phyloP scores from a whole-genome alignment of 1,140 invertebrate species.

The Papilio polyxenes region DNA sequence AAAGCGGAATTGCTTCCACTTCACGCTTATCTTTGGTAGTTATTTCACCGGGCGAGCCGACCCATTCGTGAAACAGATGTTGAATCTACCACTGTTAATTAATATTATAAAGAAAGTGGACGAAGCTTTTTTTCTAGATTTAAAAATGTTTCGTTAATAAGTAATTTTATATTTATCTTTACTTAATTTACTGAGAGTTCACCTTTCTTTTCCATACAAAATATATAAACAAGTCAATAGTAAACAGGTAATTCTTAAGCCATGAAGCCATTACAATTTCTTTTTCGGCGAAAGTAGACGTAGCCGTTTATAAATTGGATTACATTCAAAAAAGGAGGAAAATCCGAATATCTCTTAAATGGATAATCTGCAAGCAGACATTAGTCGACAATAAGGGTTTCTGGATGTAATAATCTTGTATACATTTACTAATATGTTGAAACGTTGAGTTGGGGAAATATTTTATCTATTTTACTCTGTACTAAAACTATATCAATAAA shows the following conservation, averaged over 20 bases:
- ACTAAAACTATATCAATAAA: not conserved
- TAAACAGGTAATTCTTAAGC: constrained; percentile 20
- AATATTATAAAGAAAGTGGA: too few species aligned
- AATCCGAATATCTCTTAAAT: constrained; percentile 30
- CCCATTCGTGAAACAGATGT: not conserved
- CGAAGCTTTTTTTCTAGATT: not conserved
- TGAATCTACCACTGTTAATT: too few species aligned
- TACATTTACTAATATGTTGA: not conserved
- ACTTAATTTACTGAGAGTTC: not conserved
- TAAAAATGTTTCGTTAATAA: not conserved
- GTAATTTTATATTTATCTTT: not conserved
- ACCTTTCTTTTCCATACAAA: not conserved
- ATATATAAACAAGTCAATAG: constrained; percentile 14
- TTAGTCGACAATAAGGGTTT: constrained; percentile 7
- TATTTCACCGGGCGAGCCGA: too few species aligned
- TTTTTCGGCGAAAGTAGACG: constrained; percentile 31
- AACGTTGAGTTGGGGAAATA: not conserved
- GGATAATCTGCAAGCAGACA: constrained; percentile 25
- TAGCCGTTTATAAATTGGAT: constrained; percentile 29
- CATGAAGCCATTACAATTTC: constrained; percentile 33
- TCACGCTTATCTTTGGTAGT: too few species aligned
- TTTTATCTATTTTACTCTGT: not conserved
- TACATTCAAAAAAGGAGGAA: constrained; percentile 36
- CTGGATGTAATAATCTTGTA: not conserved
- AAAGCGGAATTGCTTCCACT: too few species aligned